Percentiles rank a stretch among this genome's conserved stretches.
Evolutionary conservation across 1,140 invertebrate genomes (phyloP).

Genomic region (Phthorimaea operculella): DNA sequence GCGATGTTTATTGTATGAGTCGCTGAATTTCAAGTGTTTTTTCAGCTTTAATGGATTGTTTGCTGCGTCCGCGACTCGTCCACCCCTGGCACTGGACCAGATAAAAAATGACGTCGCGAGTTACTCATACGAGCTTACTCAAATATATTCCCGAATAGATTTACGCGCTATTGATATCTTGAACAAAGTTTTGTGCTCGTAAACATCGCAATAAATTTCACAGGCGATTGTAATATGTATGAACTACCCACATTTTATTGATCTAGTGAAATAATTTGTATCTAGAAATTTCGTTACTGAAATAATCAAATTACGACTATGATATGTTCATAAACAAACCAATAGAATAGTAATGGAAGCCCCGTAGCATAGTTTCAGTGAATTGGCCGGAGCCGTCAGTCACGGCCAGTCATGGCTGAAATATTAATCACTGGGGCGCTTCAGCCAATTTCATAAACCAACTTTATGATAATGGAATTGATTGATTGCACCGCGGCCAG

Average conservation of each 20-base stretch:
- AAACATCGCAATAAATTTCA: background rate
- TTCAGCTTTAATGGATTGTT: slow-evolving; percentile 53
- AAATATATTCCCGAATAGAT: background rate
- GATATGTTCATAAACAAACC: too few species aligned
- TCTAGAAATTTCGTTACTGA: too few species aligned
- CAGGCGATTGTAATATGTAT: slow-evolving; percentile 5
- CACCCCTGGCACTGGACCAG: background rate
- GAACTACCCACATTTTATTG: too few species aligned
- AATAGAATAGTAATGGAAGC: too few species aligned
- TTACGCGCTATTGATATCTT: background rate
- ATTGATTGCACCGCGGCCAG: slow-evolving; percentile 28
- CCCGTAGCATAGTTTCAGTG: too few species aligned
- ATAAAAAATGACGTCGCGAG: background rate
- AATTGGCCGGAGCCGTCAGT: slow-evolving; percentile 18
- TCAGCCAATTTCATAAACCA: slow-evolving; percentile 35
- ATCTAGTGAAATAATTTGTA: background rate
- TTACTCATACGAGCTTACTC: slow-evolving; percentile 1
- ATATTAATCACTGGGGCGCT: slow-evolving; percentile 43
- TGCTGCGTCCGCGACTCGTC: slow-evolving; percentile 2
- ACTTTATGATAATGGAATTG: slow-evolving; percentile 46
- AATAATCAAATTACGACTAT: too few species aligned
- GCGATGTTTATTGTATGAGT: slow-evolving; percentile 62
- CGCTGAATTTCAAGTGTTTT: slow-evolving; percentile 50
- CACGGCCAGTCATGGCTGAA: slow-evolving; percentile 35
- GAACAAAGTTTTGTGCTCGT: too few species aligned